Evolutionary conservation across 2,888 invertebrate genomes (phyloP).

Genomic region (Chrysotoxum bicinctum): DNA sequence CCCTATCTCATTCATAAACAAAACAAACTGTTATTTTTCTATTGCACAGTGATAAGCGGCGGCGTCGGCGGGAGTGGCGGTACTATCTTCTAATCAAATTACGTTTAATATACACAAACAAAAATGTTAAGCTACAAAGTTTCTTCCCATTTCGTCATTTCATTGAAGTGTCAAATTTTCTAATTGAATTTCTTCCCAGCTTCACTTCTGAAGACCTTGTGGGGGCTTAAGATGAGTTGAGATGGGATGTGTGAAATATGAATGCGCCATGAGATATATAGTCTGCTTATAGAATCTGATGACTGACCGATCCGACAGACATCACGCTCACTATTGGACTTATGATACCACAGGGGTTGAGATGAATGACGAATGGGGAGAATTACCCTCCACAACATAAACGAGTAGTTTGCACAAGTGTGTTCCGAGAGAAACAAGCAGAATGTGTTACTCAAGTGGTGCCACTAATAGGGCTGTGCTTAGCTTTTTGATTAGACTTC

Average conservation of each 20-base stretch:
- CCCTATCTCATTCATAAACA: conserved; percentile 11
- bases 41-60: background rate
- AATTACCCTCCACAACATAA: conserved; percentile 28
- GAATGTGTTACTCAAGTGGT: conserved; percentile 53
- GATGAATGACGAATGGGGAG: conserved; percentile 33
- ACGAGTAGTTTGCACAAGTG: background rate
- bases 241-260: conserved; percentile 6
- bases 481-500: conserved; percentile 70
- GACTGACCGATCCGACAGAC: background rate
- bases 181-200: conserved; percentile 68
- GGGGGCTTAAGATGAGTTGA: background rate
- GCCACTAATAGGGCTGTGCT: conserved; percentile 66
- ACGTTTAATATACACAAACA: background rate
- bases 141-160: conserved; percentile 61
- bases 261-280: background rate
- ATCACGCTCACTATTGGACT: conserved; percentile 4
- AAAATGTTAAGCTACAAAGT: conserved; percentile 2
- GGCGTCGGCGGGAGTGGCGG: background rate
- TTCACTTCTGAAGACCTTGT: conserved; percentile 47
- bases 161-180: conserved; percentile 65
- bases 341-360: conserved; percentile 3
- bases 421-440: conserved; percentile 28
- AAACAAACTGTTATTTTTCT: conserved; percentile 4
- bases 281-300: background rate
- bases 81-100: conserved; percentile 33